Conservation (phyloP, 2,888 invertebrate species). For the Synanthedon andrenaeformis region DNA sequence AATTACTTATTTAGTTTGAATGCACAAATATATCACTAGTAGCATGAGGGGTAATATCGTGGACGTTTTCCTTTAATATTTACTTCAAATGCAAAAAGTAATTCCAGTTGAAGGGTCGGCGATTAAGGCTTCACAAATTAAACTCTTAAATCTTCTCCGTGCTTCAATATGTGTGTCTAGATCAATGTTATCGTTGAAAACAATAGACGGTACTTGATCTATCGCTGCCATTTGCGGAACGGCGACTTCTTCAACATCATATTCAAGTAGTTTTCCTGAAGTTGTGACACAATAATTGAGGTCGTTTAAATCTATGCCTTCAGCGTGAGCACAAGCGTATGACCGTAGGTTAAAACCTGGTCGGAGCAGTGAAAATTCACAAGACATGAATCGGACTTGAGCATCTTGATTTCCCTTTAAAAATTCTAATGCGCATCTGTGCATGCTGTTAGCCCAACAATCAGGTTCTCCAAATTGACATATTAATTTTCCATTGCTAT, state of each 20-base stretch:
- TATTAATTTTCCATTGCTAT: constrained; percentile 20
- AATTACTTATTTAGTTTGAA: too few relatives aligned
- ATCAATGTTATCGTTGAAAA: constrained; percentile 34
- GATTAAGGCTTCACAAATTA: constrained; percentile 43
- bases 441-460: constrained; percentile 54
- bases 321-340: constrained; percentile 34
- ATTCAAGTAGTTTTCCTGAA: constrained; percentile 31
- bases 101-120: constrained; percentile 31
- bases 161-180: constrained; percentile 19
- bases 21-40: too few relatives aligned
- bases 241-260: constrained; percentile 27
- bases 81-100: constrained; percentile 17
- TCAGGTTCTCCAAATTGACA: constrained; percentile 42
- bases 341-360: constrained; percentile 27
- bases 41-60: too few relatives aligned
- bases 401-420: constrained; percentile 33
- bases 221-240: constrained; percentile 24
- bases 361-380: constrained; percentile 38
- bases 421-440: constrained; percentile 43
- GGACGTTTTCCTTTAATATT: too few relatives aligned
- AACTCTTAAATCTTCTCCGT: constrained; percentile 19
- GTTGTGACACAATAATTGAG: constrained; percentile 39
- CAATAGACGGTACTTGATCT: constrained; percentile 42
- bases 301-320: constrained; percentile 32
- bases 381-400: constrained; percentile 44